Percentiles rank a stretch among this genome's conserved stretches.
Evolutionary conservation across 1,140 invertebrate species (phyloP).

Genomic region (Heterodera carotae): DNA sequence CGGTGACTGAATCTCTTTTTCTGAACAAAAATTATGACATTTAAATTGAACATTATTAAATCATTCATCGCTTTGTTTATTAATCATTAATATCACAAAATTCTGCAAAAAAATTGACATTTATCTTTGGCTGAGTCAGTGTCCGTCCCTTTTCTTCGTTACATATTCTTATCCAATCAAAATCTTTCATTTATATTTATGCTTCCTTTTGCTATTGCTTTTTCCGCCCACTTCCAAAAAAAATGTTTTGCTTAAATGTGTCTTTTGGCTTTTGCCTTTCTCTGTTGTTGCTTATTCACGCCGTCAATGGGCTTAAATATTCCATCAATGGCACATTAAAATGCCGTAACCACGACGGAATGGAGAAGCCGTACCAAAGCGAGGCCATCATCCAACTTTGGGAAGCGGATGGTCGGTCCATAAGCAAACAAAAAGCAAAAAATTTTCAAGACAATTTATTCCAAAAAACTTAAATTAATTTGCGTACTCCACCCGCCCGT

Average conservation of each 20-base stretch:
- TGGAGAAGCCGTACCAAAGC: not conserved
- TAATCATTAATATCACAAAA: no score
- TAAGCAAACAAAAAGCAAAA: not conserved
- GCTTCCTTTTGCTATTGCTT: not conserved
- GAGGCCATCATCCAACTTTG: not conserved
- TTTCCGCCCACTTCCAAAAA: not conserved
- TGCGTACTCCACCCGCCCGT: not conserved
- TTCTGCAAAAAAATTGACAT: no score
- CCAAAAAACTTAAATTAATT: no score
- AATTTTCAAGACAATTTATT: no score
- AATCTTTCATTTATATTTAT: not conserved
- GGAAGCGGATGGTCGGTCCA: not conserved
- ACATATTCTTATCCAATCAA: not conserved
- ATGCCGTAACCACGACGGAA: not conserved
- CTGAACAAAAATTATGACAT: no score
- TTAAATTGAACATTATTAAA: no score
- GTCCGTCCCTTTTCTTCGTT: not conserved
- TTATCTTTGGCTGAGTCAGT: no score
- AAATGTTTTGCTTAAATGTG: not conserved
- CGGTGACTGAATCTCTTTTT: no score
- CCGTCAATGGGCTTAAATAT: not conserved
- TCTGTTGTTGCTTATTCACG: not conserved
- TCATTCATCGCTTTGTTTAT: no score
- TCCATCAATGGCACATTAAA: not conserved
- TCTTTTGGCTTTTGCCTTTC: not conserved